Conservation (phyloP, 2,797 vertebrate genomes). For the Cuculus canorus region DNA sequence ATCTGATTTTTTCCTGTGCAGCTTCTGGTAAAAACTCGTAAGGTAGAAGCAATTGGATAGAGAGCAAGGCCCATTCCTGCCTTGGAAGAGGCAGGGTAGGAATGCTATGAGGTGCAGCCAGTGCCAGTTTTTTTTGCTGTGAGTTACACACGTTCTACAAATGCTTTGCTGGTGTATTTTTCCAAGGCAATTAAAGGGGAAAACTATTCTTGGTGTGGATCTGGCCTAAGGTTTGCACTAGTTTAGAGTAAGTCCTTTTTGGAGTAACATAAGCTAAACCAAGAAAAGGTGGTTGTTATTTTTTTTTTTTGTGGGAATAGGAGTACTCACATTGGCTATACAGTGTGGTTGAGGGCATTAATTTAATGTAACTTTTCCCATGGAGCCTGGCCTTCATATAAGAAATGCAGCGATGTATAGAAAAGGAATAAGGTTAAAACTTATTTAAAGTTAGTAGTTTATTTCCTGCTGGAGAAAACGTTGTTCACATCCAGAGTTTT, state of each 20-base stretch:
- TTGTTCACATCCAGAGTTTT: background rate
- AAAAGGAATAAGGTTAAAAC: background rate
- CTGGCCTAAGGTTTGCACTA: background rate
- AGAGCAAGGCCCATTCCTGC: background rate
- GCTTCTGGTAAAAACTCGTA: background rate
- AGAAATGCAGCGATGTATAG: background rate
- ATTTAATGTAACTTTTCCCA: background rate
- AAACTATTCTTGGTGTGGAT: background rate
- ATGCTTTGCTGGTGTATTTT: background rate
- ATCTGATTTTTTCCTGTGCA: background rate
- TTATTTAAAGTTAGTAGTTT: background rate
- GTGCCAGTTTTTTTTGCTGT: background rate
- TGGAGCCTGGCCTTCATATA: background rate
- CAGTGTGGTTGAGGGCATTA: background rate
- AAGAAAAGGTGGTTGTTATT: background rate
- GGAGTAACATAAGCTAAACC: background rate
- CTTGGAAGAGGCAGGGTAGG: background rate
- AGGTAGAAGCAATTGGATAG: background rate
- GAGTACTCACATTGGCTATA: background rate
- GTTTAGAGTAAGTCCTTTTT: background rate
- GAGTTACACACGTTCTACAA: background rate
- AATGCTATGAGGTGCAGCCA: background rate
- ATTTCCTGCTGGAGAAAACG: background rate
- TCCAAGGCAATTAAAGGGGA: background rate
- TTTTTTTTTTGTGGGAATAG: background rate